phyloP scores from a whole-genome alignment of 2,888 invertebrate genomes.

The Pseudolycoriella hygida region DNA sequence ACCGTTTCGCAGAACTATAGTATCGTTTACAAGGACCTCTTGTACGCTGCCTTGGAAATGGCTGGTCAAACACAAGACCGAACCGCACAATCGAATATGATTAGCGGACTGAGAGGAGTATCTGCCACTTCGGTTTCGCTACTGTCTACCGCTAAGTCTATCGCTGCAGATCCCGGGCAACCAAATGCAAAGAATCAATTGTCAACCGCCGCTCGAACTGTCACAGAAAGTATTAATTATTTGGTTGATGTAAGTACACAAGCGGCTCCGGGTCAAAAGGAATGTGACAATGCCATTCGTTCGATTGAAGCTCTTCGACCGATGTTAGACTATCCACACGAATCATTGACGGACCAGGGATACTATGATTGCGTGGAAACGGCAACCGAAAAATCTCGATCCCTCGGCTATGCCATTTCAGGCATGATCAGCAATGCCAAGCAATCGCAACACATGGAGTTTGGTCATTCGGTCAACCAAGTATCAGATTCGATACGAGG shows the following conservation, averaged over 20 bases:
- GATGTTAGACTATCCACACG: slow-evolving; percentile 66
- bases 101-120: slow-evolving; percentile 71
- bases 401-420: slow-evolving; percentile 77
- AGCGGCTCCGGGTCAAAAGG: slow-evolving; percentile 77
- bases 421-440: slow-evolving; percentile 88
- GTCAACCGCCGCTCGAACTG: slow-evolving; percentile 71
- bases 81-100: slow-evolving; percentile 62
- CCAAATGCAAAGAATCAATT: slow-evolving; percentile 84
- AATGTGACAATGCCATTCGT: slow-evolving; percentile 88
- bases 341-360: slow-evolving; percentile 72
- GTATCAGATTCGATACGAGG: slow-evolving; percentile 82
- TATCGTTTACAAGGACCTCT: slow-evolving; percentile 55
- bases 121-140: slow-evolving; percentile 75
- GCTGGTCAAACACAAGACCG: slow-evolving; percentile 64
- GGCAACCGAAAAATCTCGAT: slow-evolving; percentile 76
- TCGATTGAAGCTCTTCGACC: slow-evolving; percentile 75
- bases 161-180: slow-evolving; percentile 74
- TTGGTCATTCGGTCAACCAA: slow-evolving; percentile 64
- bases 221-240: slow-evolving; percentile 84
- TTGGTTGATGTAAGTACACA: slow-evolving; percentile 55
- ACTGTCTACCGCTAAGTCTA: slow-evolving; percentile 71
- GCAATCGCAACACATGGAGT: slow-evolving; percentile 65
- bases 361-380: slow-evolving; percentile 89
- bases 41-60: slow-evolving; percentile 70
- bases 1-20: slow-evolving; percentile 62